Evolutionary conservation across 2,113 vertebrate genomes (phyloP).

Genomic region (Ahaetulla prasina): DNA sequence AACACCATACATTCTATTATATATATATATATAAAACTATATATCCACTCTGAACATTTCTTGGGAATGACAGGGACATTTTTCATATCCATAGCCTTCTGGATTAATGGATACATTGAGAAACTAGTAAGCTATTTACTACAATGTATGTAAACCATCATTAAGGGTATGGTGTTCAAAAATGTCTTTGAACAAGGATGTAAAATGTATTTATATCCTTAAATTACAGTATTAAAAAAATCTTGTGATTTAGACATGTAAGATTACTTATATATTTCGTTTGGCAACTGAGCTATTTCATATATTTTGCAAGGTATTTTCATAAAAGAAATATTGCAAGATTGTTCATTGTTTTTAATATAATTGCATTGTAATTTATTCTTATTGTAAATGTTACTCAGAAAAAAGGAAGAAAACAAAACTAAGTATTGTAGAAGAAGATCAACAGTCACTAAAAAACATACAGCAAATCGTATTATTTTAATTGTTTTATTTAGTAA

Average conservation of each 20-base stretch:
- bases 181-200: neutral
- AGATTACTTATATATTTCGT: neutral
- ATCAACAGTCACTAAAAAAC: neutral
- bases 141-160: neutral
- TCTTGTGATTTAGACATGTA: neutral
- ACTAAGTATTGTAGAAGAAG: neutral
- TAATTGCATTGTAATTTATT: neutral
- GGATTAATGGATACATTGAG: neutral
- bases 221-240: conserved; percentile 32
- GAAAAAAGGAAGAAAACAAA: neutral
- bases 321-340: neutral
- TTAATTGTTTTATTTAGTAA: neutral
- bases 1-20: neutral
- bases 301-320: conserved; percentile 30
- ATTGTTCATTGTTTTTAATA: neutral
- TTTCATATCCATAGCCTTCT: neutral
- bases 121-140: neutral
- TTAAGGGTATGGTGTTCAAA: neutral
- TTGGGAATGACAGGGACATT: neutral
- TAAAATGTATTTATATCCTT: conserved; percentile 22
- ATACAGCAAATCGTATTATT: neutral
- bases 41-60: neutral
- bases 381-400: neutral
- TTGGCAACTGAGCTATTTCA: neutral
- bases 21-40: neutral